Evolutionary conservation across 2,888 invertebrate species (phyloP).

Genomic region (Atherix ibis): DNA sequence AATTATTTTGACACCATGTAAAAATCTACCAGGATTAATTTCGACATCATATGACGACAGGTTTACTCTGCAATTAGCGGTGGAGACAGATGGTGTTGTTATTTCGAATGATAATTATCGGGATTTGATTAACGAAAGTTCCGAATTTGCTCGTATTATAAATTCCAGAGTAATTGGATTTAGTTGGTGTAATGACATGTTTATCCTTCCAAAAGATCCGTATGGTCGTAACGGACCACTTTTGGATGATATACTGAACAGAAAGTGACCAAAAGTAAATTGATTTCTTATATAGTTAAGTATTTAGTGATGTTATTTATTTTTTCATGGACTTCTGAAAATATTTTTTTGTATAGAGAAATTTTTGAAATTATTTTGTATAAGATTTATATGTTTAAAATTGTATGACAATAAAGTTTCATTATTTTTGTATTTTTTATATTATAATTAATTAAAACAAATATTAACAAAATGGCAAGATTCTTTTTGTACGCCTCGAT

Average conservation of each 20-base stretch:
- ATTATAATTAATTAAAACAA: no score
- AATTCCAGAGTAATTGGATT: constrained; percentile 54
- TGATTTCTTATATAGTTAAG: no score
- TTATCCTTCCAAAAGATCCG: constrained; percentile 73
- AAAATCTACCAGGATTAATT: constrained; percentile 42
- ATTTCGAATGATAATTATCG: constrained; percentile 60
- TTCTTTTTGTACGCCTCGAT: no score
- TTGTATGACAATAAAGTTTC: no score
- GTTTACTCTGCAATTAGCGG: constrained; percentile 59
- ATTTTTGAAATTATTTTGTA: no score
- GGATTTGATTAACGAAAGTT: constrained; percentile 50
- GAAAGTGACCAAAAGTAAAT: no score
- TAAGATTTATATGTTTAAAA: no score
- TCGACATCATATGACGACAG: constrained; percentile 60
- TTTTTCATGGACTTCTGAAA: no score
- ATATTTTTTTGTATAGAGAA: no score
- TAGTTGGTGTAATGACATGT: constrained; percentile 64
- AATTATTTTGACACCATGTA: constrained; percentile 59
- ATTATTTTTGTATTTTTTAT: no score
- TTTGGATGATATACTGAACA: constrained; percentile 48
- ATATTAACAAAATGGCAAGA: no score
- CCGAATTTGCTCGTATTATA: constrained; percentile 47
- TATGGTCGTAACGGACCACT: constrained; percentile 56
- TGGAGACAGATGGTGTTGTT: constrained; percentile 51
- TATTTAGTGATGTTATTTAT: no score